phyloP scores from a whole-genome alignment of 2,888 invertebrate genomes.

The Acleris holmiana region DNA sequence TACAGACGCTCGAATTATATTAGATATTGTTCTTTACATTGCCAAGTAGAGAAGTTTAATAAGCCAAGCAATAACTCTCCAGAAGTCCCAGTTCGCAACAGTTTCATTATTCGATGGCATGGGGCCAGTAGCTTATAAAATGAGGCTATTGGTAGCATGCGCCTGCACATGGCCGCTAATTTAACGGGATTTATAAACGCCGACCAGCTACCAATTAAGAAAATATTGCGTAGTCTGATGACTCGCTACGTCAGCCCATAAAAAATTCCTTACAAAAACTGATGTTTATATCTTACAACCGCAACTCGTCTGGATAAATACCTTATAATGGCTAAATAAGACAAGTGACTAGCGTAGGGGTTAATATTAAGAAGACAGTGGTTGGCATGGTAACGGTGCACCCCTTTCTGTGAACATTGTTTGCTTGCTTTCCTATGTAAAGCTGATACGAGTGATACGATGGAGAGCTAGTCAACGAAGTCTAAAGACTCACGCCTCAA shows the following conservation, averaged over 20 bases:
- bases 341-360: too few species aligned
- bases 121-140: constrained; percentile 55
- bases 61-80: constrained; percentile 18
- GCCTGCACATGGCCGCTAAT: constrained; percentile 65
- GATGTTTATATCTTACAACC: background rate
- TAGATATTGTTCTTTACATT: background rate
- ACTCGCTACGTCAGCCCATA: constrained; percentile 11
- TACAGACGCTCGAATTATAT: background rate
- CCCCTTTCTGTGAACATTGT: too few species aligned
- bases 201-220: constrained; percentile 49
- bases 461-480: too few species aligned
- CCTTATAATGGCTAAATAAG: too few species aligned
- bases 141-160: constrained; percentile 49
- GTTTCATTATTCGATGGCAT: constrained; percentile 54
- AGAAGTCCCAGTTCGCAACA: constrained; percentile 43
- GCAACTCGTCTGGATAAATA: too few species aligned
- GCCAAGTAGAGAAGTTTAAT: constrained; percentile 25
- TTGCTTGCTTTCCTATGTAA: too few species aligned
- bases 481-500: too few species aligned
- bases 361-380: too few species aligned
- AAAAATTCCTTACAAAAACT: constrained; percentile 4
- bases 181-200: constrained; percentile 39
- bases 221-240: constrained; percentile 45
- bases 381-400: too few species aligned
- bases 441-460: too few species aligned